phyloP scores from a whole-genome alignment of 2,797 vertebrate genomes.

The Jordanella pulchra region DNA sequence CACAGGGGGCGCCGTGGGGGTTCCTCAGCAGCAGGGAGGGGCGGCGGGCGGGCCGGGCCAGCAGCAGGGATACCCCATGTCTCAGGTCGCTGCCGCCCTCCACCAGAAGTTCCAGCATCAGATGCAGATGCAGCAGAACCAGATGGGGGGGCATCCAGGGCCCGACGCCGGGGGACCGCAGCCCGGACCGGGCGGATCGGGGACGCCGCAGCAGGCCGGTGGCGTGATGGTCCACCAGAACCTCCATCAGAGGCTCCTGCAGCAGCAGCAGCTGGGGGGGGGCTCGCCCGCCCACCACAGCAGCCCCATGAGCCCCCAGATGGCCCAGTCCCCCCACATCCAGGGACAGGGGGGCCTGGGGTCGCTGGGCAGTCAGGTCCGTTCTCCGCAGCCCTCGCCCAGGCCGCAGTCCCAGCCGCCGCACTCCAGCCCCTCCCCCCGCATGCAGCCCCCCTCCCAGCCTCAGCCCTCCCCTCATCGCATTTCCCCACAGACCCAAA shows the following conservation, averaged over 20 bases:
- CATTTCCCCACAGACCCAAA: slow-evolving; percentile 86
- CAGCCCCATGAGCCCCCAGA: slow-evolving; percentile 94
- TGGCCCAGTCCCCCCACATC: slow-evolving; percentile 90
- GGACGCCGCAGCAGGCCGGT: slow-evolving; percentile 74
- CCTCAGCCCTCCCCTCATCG: slow-evolving; percentile 82
- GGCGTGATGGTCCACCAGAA: slow-evolving; percentile 85
- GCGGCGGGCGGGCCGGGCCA: slow-evolving; percentile 67
- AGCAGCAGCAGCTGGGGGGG: slow-evolving; percentile 90
- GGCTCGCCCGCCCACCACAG: slow-evolving; percentile 86
- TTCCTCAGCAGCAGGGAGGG: slow-evolving; percentile 83
- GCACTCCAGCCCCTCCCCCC: slow-evolving; percentile 95
- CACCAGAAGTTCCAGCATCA: slow-evolving; percentile 86
- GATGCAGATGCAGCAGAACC: slow-evolving; percentile 85
- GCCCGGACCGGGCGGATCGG: slow-evolving; percentile 71
- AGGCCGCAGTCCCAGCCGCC: slow-evolving; percentile 93
- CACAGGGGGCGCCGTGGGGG: slow-evolving; percentile 56
- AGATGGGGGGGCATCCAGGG: slow-evolving; percentile 83
- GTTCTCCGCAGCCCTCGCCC: slow-evolving; percentile 94
- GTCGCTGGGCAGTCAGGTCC: slow-evolving; percentile 94
- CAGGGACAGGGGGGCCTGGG: slow-evolving; percentile 87
- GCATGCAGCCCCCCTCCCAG: slow-evolving; percentile 94
- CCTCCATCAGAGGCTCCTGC: slow-evolving; percentile 88
- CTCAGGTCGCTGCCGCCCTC: slow-evolving; percentile 75
- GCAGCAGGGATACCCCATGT: slow-evolving; percentile 78
- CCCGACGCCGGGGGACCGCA: slow-evolving; percentile 73